Evolutionary conservation across 53 echinoderm and acorn worm species (phyloP), one percentile per base, ranked within the genome.

Genomic region (Patiria pectinifera): DNA sequence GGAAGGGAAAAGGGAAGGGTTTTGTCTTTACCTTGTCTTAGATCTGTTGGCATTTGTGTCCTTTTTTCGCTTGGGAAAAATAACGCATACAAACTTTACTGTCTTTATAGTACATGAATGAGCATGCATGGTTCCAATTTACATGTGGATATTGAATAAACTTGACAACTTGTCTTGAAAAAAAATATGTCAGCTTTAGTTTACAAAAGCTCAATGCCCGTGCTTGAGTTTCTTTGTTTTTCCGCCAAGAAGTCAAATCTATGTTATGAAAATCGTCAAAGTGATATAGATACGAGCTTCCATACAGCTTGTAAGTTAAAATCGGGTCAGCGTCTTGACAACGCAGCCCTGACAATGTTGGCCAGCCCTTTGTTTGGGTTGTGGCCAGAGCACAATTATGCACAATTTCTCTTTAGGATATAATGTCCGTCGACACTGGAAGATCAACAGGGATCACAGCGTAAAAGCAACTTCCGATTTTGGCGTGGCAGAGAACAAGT

Each of bases 351-450:
- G 84, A 24, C 82, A 82, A 82, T 82, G 82, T 82, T 82, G 48
- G 82, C 58, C 53, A 82, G 82, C 48, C 59, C 58, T 82, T 22
- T n/a, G n/a, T 8, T 8, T 5, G 0, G 53, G 5, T 8, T 8
- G 8, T 8, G 53, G 53, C 53, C 53, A 53, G 53, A 5, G 53
- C 53, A 53, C 8, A 6, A 53, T 53, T 1, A 53, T 53, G 53
- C 8, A 53, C 8, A 53, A 53, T 49, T 22, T 72, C 14, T 48
- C n/a, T 74, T 25, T 13, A 21, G 90, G 90, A 90, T 90, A 70
- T 35, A 35, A 35, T 90, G 90, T 90, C 90, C 25, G 80, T 90
- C 81, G 46, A 46, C 90, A 90, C 77, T 13, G 80, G 2, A 43
- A 45, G 80, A 45, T 90, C 82, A 63, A 15, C 66, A 63, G 44